Conservation (phyloP, 2,797 vertebrate species). For the Lepus townsendii region DNA sequence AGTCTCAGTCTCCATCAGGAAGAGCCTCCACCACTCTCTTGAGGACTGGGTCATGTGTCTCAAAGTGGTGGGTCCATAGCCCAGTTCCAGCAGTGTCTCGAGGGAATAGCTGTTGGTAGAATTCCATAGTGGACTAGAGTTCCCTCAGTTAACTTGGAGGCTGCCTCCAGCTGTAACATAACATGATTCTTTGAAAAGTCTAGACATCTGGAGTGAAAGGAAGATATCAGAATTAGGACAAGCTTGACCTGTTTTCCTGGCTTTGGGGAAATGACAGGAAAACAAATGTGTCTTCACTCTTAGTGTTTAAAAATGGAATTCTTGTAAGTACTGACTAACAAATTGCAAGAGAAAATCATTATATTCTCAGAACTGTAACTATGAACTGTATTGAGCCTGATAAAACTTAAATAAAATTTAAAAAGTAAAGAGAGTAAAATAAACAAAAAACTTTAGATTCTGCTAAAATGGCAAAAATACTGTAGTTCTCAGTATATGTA, state of each 20-base stretch:
- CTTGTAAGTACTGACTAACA: too few relatives aligned
- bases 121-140: neutral
- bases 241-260: neutral
- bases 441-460: neutral
- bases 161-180: neutral
- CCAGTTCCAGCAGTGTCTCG: neutral
- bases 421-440: too few relatives aligned
- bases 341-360: too few relatives aligned
- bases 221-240: neutral
- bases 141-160: neutral
- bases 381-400: too few relatives aligned
- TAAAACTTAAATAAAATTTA: too few relatives aligned
- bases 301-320: conserved; percentile 18
- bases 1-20: neutral
- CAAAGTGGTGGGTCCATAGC: neutral
- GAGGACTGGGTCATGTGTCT: neutral
- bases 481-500: neutral
- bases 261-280: conserved; percentile 21
- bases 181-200: neutral
- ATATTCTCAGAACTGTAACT: too few relatives aligned
- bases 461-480: neutral
- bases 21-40: neutral
- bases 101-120: neutral
- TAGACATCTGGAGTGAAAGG: neutral
- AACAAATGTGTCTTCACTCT: neutral